These are phyloP conservation scores for Eurosta solidaginis DNA, from an alignment of 1,140 invertebrate species.

Conservation along the genomic window DNA sequence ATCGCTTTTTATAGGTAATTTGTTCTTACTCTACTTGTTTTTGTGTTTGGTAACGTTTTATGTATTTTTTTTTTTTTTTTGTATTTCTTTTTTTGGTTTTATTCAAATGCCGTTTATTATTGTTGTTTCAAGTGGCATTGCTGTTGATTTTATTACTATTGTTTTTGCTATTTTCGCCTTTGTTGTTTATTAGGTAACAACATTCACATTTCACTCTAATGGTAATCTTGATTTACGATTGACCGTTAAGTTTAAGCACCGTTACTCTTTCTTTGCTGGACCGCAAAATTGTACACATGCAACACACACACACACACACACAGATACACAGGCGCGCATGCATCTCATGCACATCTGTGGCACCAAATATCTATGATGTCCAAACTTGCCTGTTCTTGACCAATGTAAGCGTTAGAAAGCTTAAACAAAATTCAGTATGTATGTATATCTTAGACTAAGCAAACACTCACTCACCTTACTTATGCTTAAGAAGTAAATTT, in stretches of 20 bases:
- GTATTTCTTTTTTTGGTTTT: neutral
- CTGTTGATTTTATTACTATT: neutral
- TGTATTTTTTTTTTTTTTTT: neutral
- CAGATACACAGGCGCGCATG: neutral
- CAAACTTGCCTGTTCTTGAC: neutral
- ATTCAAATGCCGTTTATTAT: neutral
- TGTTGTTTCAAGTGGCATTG: neutral
- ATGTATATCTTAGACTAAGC: neutral
- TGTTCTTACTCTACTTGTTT: neutral
- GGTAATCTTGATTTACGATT: slow-evolving; percentile 32
- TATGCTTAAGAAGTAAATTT: neutral
- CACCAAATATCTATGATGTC: too few relatives aligned
- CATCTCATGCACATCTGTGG: neutral
- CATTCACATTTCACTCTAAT: slow-evolving; percentile 18
- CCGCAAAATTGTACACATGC: neutral
- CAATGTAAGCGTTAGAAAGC: neutral
- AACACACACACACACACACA: neutral
- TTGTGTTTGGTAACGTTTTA: neutral
- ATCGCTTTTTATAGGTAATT: too few relatives aligned
- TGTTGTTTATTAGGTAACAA: slow-evolving; percentile 33
- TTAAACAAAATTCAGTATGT: neutral
- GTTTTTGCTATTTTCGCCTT: neutral
- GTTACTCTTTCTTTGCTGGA: slow-evolving; percentile 8
- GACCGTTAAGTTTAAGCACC: slow-evolving; percentile 28
- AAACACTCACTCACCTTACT: neutral